Base-by-base conservation (phyloP, 2,888 invertebrate species). In the Hyppa rectilinea region DNA sequence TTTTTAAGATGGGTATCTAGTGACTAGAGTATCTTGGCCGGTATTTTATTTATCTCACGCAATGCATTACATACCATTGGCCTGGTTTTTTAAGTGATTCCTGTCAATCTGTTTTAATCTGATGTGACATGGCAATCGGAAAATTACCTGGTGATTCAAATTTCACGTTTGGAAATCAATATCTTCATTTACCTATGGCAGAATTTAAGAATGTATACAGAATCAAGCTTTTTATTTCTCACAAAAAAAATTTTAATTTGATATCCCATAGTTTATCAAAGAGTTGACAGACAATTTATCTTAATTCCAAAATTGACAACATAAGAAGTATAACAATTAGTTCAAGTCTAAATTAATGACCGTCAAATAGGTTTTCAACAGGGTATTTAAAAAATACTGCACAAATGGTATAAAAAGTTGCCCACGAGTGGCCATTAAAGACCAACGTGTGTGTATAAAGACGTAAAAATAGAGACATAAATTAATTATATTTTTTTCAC, bases 1-100 rank as follows among this genome's bases (percentile, higher is more conserved):
- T 86, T 86, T 84, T 86, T 85, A 74, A 86, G 87, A 88, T 88
- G 52, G 71, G 64, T 86, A 87, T 88, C 87, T 83, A 76, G 78
- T 65, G 75, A 64, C 75, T 61, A 60, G 52, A 75, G 81, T 77
- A 75, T 76, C 69, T 63, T 59, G 78, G 71, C 70, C 55, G 73
- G 82, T 75, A 75, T 74, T 71, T 61, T 74, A 59, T 80, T 85
- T 82, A 84, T 81, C 82, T 80, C 81, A 80, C 80, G 81, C 80
- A 64, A 84, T 84, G 77, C 73, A 67, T 80, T n/a, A 71, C 71
- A 40, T 65, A 36, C 38, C 61, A 67, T 75, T 69, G 53, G 52
- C 50, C 5, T 56, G 36, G 23, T 29, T 68, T 61, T 75, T 61
- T 65, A 36, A 71, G 53, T 56, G 47, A 58, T 67, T 63, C 64